Percentiles rank a stretch among this genome's conserved stretches.
Evolutionary conservation across 1,140 invertebrate species (phyloP).

Genomic region (Leucophenga varia): DNA sequence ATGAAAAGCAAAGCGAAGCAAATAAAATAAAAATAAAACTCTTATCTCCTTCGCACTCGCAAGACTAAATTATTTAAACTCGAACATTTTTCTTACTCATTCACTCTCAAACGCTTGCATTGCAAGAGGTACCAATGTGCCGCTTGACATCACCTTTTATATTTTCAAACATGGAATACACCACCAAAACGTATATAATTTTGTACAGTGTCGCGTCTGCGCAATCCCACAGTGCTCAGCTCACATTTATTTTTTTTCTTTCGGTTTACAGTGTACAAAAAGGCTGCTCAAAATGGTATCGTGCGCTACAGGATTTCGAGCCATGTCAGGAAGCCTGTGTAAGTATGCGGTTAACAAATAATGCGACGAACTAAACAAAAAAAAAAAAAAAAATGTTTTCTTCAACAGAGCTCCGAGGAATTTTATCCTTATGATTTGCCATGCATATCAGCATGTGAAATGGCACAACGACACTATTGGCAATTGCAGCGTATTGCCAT

Average conservation of each 20-base stretch:
- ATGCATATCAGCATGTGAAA: conserved; percentile 58
- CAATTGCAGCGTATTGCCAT: conserved; percentile 37
- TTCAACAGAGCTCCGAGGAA: conserved; percentile 77
- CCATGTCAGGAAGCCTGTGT: conserved; percentile 71
- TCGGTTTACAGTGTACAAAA: conserved; percentile 63
- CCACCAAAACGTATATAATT: not conserved
- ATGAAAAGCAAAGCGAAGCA: too few relatives aligned
- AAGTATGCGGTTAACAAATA: conserved; percentile 58
- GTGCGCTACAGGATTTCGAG: conserved; percentile 62
- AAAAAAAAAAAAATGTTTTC: not conserved
- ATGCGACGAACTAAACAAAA: too few relatives aligned
- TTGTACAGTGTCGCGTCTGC: not conserved
- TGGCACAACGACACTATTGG: conserved; percentile 43
- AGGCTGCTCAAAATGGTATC: conserved; percentile 69
- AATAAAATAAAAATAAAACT: too few relatives aligned
- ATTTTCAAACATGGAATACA: not conserved
- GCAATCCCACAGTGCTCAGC: not conserved
- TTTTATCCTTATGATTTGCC: conserved; percentile 72
- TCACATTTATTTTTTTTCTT: conserved; percentile 1
- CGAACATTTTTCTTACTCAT: too few relatives aligned
- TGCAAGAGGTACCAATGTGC: too few relatives aligned
- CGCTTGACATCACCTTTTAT: too few relatives aligned
- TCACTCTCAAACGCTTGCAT: too few relatives aligned
- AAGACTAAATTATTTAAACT: not conserved
- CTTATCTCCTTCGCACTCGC: too few relatives aligned